These are phyloP conservation scores for Drosophila demipolita DNA, from an alignment of 2,888 invertebrate species.

Conservation along the genomic window DNA sequence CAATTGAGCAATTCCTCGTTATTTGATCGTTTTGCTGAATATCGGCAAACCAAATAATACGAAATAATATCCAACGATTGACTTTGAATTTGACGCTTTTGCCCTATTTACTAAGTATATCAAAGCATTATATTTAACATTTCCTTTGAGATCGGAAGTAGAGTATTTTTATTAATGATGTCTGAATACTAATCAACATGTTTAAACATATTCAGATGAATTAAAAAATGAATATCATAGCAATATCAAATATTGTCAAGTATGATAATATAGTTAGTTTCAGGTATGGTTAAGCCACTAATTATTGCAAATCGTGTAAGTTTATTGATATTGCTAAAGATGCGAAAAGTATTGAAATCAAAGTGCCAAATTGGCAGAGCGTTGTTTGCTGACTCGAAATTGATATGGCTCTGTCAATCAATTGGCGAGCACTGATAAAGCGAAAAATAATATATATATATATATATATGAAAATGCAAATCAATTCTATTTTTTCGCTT, in stretches of 20 bases:
- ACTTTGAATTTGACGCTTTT: background rate
- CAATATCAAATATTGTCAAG: background rate
- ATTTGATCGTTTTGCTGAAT: slow-evolving; percentile 1
- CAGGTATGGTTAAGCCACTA: background rate
- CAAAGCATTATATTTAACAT: background rate
- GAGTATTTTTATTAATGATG: too few relatives aligned
- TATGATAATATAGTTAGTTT: background rate
- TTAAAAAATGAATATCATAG: background rate
- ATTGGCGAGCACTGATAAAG: slow-evolving; percentile 34
- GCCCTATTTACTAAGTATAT: background rate
- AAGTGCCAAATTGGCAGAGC: slow-evolving; percentile 19
- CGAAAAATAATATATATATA: slow-evolving; percentile 13
- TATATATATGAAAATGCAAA: too few relatives aligned
- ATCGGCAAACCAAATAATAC: background rate
- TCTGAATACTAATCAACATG: background rate
- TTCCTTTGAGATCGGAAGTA: background rate
- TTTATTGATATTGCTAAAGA: background rate
- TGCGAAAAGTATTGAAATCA: slow-evolving; percentile 6
- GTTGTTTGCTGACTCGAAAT: slow-evolving; percentile 31
- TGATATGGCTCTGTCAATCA: slow-evolving; percentile 7
- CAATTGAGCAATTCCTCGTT: background rate
- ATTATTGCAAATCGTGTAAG: background rate
- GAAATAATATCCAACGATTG: background rate
- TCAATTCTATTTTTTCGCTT: slow-evolving; percentile 8
- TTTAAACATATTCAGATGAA: background rate